A percentile compares a stretch with the other conserved stretches of the same genome.
These are phyloP conservation scores for Aphidius colemani DNA, from an alignment of 2,888 invertebrate genomes.

Conservation along the genomic window DNA sequence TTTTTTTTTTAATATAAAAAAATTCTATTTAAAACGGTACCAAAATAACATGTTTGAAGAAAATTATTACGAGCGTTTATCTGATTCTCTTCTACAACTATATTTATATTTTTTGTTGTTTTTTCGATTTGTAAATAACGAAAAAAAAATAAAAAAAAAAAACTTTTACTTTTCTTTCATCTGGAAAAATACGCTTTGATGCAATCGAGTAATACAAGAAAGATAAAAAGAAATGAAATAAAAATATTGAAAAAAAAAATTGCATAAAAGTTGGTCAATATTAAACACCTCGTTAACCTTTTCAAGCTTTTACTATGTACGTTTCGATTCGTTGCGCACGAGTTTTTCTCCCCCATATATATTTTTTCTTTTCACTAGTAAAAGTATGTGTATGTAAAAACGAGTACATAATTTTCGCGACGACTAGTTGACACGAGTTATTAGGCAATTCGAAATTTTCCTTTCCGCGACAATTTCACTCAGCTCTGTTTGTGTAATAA, in stretches of 20 bases:
- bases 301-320: constrained; percentile 5
- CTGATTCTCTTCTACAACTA: no score
- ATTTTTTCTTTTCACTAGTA: background rate
- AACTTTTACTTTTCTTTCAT: no score
- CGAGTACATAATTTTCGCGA: background rate
- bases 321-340: constrained; percentile 25
- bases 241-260: background rate
- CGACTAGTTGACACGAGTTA: constrained; percentile 31
- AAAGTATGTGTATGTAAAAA: no score
- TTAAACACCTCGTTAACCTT: constrained; percentile 27
- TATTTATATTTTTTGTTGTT: no score
- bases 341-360: constrained; percentile 13
- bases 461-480: constrained; percentile 28
- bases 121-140: no score
- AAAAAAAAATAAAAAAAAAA: no score
- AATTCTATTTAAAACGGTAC: no score
- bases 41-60: no score
- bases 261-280: constrained; percentile 21
- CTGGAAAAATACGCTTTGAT: no score
- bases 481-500: background rate
- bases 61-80: no score
- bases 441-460: constrained; percentile 32
- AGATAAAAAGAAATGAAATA: background rate
- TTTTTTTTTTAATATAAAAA: no score
- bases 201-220: no score